Base-by-base conservation (phyloP, 1,140 invertebrate genomes). In the Drosophila mayri region DNA sequence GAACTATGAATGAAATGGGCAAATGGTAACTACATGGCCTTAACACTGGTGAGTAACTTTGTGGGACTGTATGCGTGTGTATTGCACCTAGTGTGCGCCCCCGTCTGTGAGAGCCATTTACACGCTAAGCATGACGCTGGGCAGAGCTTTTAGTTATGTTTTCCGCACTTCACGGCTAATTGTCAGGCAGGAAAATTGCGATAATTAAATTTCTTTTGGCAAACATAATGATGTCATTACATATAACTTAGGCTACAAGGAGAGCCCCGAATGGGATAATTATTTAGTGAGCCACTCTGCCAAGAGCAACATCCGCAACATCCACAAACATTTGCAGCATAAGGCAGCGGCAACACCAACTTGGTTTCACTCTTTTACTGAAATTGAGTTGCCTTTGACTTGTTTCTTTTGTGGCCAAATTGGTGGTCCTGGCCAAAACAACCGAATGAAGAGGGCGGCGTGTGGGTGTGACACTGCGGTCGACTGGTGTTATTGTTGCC, bases 301-400 rank as follows among this genome's bases (percentile, higher is more conserved):
- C 63, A 49, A 77, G 44, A 61, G 38, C 72, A 61, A 59, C 66
- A 50, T 49, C 63, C 43, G 30, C 32, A 60, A 58, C 65, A 52
- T 52, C 58, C 44, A n/a, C 35, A 65, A 71, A 44, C 35, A 37
- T 30, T 16, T 43, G 11, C 54, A 72, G 60, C 38, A 49, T 41
- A 64, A 64, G 16, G 28, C 28, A n/a, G n/a, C 61, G 47, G 16
- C 59, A 58, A 71, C 60, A 79, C 75, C 79, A 75, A 63, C 79
- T 71, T 28, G 76, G 44, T 70, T 80, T 82, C 73, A 58, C 76
- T 88, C 79, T 83, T 87, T 87, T 87, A 66, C 79, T 88, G 82
- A 88, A 88, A 87, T 87, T 87, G 72, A 88, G 84, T 88, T 82
- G 79, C 65, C 57, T 72, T 66, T 70, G 64, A 49, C 68, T 73